Conservation (phyloP, 92 coral and sea anemone species). For the Heliopora coerulea region DNA sequence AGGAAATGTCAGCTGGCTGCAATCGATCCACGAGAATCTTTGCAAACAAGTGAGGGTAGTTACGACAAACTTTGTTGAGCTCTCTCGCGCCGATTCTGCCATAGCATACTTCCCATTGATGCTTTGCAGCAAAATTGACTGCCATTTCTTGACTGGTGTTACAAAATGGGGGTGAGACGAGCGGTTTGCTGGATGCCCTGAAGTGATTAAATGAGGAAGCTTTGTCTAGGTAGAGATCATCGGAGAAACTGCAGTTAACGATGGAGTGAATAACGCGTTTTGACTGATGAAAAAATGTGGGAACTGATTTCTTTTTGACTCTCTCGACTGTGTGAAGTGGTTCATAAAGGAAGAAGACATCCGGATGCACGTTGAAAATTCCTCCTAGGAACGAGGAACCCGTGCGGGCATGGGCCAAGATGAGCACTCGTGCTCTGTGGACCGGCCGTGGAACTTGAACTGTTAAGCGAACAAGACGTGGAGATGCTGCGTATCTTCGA, state of each 20-base stretch:
- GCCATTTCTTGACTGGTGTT: conserved; percentile 25
- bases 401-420: conserved; percentile 74
- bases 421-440: conserved; percentile 47
- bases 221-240: conserved; percentile 56
- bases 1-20: conserved; percentile 38
- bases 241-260: conserved; percentile 59
- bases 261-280: conserved; percentile 57
- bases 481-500: too few relatives aligned
- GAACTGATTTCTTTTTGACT: conserved; percentile 52
- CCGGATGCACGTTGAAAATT: conserved; percentile 73
- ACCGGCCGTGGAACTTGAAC: too few relatives aligned
- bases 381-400: conserved; percentile 89
- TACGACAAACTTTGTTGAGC: conserved; percentile 59
- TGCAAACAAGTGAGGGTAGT: conserved; percentile 47
- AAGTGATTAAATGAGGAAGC: conserved; percentile 54
- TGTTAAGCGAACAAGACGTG: too few relatives aligned
- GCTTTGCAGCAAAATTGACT: conserved; percentile 20
- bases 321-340: conserved; percentile 59
- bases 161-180: conserved; percentile 68
- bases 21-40: conserved; percentile 71
- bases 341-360: conserved; percentile 78
- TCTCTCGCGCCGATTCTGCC: conserved; percentile 54
- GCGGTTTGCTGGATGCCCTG: conserved; percentile 68
- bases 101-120: conserved; percentile 10
- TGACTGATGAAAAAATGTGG: neutral